Evolutionary conservation across 1,140 invertebrate genomes (phyloP), one percentile per base, ranked within the genome.

Genomic region (Megathymus violae): DNA sequence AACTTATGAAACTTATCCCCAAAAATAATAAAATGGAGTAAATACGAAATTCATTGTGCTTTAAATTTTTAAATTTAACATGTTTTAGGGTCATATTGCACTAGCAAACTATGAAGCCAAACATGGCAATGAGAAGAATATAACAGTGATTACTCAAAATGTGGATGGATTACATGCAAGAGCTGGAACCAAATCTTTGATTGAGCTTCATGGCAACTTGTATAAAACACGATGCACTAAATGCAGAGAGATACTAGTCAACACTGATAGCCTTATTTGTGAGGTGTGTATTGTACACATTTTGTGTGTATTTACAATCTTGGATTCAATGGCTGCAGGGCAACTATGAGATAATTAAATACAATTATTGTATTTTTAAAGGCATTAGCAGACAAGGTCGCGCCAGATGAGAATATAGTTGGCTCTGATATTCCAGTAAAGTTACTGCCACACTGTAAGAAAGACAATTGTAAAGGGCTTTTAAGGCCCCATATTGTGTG

Each of bases 141-240:
- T 97, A 51, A 94, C 93, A 25, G 91, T 98, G 1, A 94, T 99
- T 27, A 99, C 98, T 0, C 97, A 99, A 89, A 99, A 99, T 93
- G 96, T 99, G 44, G 98, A 99, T 92, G 95, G 95, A 41, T 89
- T 99, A 9, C 97, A 99, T 92, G 91, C 91, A 59, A 94, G 93
- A 83, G 97, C 97, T 11, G 97, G 97, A 1, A 95, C 96, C 11
- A 91, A 94, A 66, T 94, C 96, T 74, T 86, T 98, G 1, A 92
- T 97, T 9, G 97, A 99, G 86, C 92, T 99, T n/a, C 98, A 99
- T 92, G 98, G 95, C 14, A 96, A 95, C 64, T 89, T 98, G 5
- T 97, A 95, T 70, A 96, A 95, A 91, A 97, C 96, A n/a, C 92
- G 93, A 51, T 98, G 97, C 77, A 94, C 93, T 0, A 94, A 95